Evolutionary conservation across 2,113 vertebrate genomes (phyloP).

Genomic region (Microcebus griseorufus): DNA sequence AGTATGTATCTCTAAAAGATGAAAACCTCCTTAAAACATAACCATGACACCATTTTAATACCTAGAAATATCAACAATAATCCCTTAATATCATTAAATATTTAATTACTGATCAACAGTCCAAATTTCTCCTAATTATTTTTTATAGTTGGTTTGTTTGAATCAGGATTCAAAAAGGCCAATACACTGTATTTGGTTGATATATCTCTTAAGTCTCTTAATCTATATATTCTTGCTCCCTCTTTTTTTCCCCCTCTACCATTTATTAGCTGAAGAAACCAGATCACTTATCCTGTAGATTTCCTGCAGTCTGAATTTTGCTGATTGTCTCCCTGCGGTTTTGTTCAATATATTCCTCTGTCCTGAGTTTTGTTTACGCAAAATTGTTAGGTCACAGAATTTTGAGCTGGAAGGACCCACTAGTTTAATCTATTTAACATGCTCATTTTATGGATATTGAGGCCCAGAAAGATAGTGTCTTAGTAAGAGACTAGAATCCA

Average conservation of each 20-base stretch:
- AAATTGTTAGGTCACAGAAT: constrained; percentile 25
- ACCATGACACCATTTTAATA: constrained; percentile 27
- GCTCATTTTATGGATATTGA: constrained; percentile 28
- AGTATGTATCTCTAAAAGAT: constrained; percentile 2
- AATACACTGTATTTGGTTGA: neutral
- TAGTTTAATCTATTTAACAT: constrained; percentile 23
- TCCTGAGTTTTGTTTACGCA: neutral
- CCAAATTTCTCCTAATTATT: neutral
- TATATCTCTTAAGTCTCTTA: neutral
- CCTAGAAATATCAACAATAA: constrained; percentile 42
- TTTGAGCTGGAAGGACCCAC: neutral
- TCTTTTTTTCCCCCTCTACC: neutral
- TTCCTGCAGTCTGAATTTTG: neutral
- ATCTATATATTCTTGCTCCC: neutral
- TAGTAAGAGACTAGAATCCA: neutral
- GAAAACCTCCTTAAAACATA: constrained; percentile 25
- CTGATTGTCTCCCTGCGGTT: neutral
- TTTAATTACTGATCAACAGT: neutral
- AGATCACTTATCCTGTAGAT: neutral
- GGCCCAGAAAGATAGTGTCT: neutral
- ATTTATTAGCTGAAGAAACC: neutral
- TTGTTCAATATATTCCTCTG: neutral
- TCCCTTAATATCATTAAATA: constrained; percentile 24
- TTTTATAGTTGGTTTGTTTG: neutral
- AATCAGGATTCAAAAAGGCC: constrained; percentile 27